Base-by-base conservation (phyloP, 1,140 invertebrate species). In the Hetaerina americana region DNA sequence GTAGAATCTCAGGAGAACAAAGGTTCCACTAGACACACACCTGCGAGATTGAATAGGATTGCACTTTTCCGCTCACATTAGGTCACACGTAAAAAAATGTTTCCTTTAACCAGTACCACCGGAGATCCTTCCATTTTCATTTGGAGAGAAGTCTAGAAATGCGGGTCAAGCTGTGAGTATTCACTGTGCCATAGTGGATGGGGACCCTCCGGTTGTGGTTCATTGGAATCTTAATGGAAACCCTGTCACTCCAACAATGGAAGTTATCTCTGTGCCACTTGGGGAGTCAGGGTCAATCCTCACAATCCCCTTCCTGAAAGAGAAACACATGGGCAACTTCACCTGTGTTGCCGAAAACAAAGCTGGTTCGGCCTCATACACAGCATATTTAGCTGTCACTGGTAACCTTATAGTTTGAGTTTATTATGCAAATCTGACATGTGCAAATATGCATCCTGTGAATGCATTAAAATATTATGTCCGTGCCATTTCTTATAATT, bases 341-440 rank as follows among this genome's bases (percentile, higher is more conserved):
- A 84, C 84, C 0, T 85, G 84, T 75, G 78, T 79, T 12, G 84
- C 80, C 5, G 78, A 74, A 69, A 85, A 85, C 76, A 73, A 70
- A 0, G 72, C 73, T 26, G 74, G 71, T 12, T 66, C 27, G 22
- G 70, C 28, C 26, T 40, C 26, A 27, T 72, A 40, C 27, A 69
- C 67, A 18, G 66, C 68, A 22, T 71, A 26, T n/a, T 27, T 73
- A 24, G 40, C 31, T n/a, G 72, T 73, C 24, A 71, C 70, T 73
- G 72, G 73, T 73, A 70, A 66, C n/a, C n/a, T n/a, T n/a, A n/a
- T n/a, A n/a, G n/a, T n/a, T n/a, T n/a, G n/a, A n/a, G n/a, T n/a
- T n/a, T n/a, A n/a, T n/a, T n/a, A n/a, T n/a, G n/a, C n/a, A n/a
- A n/a, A n/a, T n/a, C n/a, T n/a, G n/a, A n/a, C n/a, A n/a, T n/a